Evolutionary conservation across 2,888 invertebrate genomes (phyloP).

Genomic region (Ectobius pallidus): DNA sequence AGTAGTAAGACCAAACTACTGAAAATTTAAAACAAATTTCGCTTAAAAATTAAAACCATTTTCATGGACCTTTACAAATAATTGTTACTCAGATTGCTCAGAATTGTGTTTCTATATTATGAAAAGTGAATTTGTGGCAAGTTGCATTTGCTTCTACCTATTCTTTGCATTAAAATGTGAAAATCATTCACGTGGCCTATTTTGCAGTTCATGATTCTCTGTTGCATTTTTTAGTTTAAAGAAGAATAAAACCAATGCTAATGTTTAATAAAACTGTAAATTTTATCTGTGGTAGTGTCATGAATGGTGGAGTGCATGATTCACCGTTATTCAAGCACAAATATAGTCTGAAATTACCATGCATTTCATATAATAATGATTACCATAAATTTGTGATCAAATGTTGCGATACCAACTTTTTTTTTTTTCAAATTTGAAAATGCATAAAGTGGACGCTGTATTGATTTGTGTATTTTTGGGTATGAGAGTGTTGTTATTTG

Average conservation of each 20-base stretch:
- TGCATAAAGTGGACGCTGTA: neutral
- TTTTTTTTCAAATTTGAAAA: neutral
- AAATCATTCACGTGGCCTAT: conserved; percentile 1
- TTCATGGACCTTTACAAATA: too few species aligned
- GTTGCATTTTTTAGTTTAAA: conserved; percentile 11
- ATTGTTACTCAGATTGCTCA: too few species aligned
- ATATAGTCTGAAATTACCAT: neutral
- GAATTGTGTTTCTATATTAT: too few species aligned
- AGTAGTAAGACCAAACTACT: too few species aligned
- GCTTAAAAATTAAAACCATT: too few species aligned
- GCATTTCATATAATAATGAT: too few species aligned
- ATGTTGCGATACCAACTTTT: neutral
- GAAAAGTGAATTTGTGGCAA: neutral
- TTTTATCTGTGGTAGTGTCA: neutral
- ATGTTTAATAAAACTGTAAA: neutral
- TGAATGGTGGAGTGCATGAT: neutral
- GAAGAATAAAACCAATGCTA: neutral
- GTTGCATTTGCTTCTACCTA: neutral
- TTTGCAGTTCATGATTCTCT: neutral
- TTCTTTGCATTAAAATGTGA: too few species aligned
- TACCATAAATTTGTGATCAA: neutral
- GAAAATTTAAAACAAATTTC: too few species aligned
- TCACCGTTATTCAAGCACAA: neutral
- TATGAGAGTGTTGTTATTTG: conserved; percentile 5
- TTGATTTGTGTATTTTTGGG: conserved; percentile 6